phyloP scores from a whole-genome alignment of 2,113 vertebrate species.

The Gasterosteus aculeatus region DNA sequence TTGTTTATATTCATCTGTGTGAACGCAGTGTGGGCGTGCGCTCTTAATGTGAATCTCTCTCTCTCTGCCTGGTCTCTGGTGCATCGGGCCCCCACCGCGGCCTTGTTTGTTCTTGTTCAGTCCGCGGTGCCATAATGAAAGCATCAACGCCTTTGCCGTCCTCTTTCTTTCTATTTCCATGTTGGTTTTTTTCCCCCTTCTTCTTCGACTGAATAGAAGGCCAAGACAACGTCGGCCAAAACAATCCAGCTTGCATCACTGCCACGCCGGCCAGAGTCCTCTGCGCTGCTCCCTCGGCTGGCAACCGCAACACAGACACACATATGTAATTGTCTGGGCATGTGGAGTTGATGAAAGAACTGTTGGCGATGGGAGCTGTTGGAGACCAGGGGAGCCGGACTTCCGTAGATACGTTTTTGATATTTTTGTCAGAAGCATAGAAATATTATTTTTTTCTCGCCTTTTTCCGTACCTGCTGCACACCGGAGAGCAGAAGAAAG shows the following conservation, averaged over 20 bases:
- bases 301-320: slow-evolving; percentile 39
- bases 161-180: not conserved
- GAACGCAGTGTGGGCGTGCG: not conserved
- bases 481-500: slow-evolving; percentile 58
- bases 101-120: slow-evolving; percentile 7
- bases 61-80: slow-evolving; percentile 10
- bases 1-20: slow-evolving; percentile 12
- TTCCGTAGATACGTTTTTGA: not conserved
- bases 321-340: slow-evolving; percentile 14
- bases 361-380: slow-evolving; percentile 8
- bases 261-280: slow-evolving; percentile 8
- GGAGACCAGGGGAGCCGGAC: slow-evolving; percentile 42
- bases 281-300: slow-evolving; percentile 33
- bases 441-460: not conserved
- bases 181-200: not conserved
- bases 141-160: not conserved
- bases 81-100: slow-evolving; percentile 16
- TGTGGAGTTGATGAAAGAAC: slow-evolving; percentile 37
- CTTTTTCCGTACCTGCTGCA: slow-evolving; percentile 52
- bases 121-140: slow-evolving; percentile 50
- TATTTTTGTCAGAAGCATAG: slow-evolving; percentile 30
- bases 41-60: not conserved
- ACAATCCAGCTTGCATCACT: slow-evolving; percentile 28
- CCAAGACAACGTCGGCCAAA: slow-evolving; percentile 26
- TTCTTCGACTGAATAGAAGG: slow-evolving; percentile 34